phyloP scores from a whole-genome alignment of 2,113 vertebrate species.

The Mesembrinibis cayennensis region DNA sequence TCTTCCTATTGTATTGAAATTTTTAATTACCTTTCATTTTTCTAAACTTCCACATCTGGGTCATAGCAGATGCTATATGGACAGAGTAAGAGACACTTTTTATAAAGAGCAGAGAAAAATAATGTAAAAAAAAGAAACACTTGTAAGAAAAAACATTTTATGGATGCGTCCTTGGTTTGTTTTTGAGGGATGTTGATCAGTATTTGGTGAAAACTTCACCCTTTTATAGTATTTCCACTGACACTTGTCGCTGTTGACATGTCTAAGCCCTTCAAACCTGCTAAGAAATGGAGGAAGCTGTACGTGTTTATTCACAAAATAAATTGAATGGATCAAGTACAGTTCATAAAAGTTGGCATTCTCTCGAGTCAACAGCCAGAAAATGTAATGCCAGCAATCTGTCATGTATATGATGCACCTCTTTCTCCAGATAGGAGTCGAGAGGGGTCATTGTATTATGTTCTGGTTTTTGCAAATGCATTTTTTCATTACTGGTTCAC shows the following conservation, averaged over 20 bases:
- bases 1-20: not conserved
- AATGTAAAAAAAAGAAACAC: not conserved
- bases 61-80: not conserved
- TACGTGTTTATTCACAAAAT: not conserved
- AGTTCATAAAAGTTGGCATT: slow-evolving; percentile 1
- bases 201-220: not conserved
- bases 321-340: not conserved
- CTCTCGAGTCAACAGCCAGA: not conserved
- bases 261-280: not conserved
- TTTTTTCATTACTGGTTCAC: slow-evolving; percentile 22
- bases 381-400: slow-evolving; percentile 2
- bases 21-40: not conserved
- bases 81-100: not conserved
- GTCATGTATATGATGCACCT: not conserved
- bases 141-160: not conserved
- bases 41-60: not conserved
- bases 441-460: not conserved
- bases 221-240: not conserved
- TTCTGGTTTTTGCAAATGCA: slow-evolving; percentile 48
- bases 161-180: not conserved
- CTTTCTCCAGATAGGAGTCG: not conserved
- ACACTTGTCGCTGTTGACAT: not conserved
- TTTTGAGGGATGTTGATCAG: not conserved
- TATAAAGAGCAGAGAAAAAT: not conserved
- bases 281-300: not conserved